A percentile compares a stretch with the other conserved stretches of the same genome.
Conservation (phyloP, 2,888 invertebrate genomes). For the Tanytarsus gracilentus region DNA sequence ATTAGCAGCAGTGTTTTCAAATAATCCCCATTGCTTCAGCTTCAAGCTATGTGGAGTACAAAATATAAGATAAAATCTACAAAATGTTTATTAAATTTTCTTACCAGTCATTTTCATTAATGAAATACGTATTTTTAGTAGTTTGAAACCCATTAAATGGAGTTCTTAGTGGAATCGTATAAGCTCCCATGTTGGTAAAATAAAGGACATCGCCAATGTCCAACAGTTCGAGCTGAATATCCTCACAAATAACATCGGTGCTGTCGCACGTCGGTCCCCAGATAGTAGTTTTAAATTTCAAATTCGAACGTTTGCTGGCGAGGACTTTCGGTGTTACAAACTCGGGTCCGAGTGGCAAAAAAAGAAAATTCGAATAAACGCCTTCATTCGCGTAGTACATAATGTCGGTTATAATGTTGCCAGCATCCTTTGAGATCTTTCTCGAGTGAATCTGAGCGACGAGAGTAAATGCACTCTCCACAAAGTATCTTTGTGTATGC, state of each 20-base stretch:
- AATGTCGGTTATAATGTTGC: constrained; percentile 31
- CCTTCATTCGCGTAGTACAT: constrained; percentile 58
- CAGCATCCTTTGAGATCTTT: constrained; percentile 37
- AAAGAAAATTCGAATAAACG: constrained; percentile 54
- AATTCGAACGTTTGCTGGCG: constrained; percentile 29
- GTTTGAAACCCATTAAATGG: constrained; percentile 52
- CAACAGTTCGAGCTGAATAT: constrained; percentile 46
- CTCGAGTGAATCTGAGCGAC: constrained; percentile 48
- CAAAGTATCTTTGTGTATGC: constrained; percentile 45
- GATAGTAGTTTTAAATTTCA: constrained; percentile 37
- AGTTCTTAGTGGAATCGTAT: constrained; percentile 46
- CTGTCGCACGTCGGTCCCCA: constrained; percentile 61
- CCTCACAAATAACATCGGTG: constrained; percentile 47
- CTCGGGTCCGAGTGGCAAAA: constrained; percentile 38
- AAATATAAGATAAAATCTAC: background rate
- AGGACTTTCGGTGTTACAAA: constrained; percentile 33
- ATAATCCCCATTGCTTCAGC: too few species aligned
- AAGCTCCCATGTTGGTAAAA: constrained; percentile 56
- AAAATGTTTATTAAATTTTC: background rate
- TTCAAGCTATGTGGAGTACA: background rate
- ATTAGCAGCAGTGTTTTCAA: too few species aligned
- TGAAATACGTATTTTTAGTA: constrained; percentile 41
- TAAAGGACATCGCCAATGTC: constrained; percentile 53
- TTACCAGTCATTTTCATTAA: constrained; percentile 39
- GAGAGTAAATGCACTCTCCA: constrained; percentile 50